Conservation (phyloP, 2,888 invertebrate species). For the Calameuta filiformis region DNA sequence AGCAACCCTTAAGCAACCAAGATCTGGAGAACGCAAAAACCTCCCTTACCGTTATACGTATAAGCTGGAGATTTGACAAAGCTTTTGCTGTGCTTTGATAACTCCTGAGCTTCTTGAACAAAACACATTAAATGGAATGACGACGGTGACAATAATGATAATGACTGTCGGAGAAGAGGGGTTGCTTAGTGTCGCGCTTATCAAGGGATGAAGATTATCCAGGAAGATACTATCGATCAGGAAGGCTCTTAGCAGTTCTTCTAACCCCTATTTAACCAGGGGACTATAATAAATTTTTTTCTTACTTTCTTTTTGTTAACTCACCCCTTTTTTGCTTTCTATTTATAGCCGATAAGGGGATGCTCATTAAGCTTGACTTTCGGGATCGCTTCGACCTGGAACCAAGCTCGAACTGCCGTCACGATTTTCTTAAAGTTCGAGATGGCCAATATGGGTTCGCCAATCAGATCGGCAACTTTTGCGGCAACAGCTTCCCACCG, state of each 20-base stretch:
- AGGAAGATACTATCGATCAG: not conserved
- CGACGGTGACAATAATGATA: not conserved
- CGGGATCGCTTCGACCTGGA: constrained; percentile 83
- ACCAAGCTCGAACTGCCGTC: constrained; percentile 75
- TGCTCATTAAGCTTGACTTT: constrained; percentile 81
- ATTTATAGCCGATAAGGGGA: constrained; percentile 72
- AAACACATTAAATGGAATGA: not conserved
- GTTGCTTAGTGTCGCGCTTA: not conserved
- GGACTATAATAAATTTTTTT: not conserved
- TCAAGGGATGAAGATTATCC: not conserved
- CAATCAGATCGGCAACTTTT: constrained; percentile 74
- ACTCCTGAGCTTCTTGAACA: not conserved
- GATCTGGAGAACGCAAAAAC: too few relatives aligned
- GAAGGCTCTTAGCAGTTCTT: not conserved
- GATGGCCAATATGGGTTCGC: constrained; percentile 86
- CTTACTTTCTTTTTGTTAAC: not conserved
- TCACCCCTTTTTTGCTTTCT: constrained; percentile 1
- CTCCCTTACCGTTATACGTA: not conserved
- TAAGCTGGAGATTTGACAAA: not conserved
- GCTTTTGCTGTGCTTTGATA: not conserved
- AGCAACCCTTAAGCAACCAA: too few relatives aligned
- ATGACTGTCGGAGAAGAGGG: not conserved
- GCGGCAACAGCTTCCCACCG: constrained; percentile 79
- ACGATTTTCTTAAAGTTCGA: constrained; percentile 85
- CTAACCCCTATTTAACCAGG: not conserved